Evolutionary conservation across 2,888 invertebrate species (phyloP).

Genomic region (Apamea crenata): DNA sequence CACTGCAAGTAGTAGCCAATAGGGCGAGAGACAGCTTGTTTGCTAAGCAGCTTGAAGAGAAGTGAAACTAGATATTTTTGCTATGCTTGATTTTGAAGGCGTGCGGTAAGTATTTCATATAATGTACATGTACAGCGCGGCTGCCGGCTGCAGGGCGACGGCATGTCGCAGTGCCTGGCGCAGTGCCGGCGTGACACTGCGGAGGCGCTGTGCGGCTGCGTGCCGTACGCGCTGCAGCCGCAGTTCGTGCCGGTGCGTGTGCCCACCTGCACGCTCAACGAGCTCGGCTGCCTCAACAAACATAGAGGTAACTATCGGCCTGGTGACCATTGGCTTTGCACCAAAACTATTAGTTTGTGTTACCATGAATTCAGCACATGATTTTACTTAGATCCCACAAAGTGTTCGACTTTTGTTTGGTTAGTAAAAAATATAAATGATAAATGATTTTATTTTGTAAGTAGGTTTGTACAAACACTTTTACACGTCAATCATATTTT

Average conservation of each 20-base stretch:
- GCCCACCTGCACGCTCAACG: constrained; percentile 48
- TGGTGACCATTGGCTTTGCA: not conserved
- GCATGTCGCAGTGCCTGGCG: constrained; percentile 89
- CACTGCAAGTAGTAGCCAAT: not conserved
- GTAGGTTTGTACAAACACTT: too few relatives aligned
- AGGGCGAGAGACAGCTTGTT: not conserved
- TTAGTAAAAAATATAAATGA: not conserved
- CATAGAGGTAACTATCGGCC: constrained; percentile 75
- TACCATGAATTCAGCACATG: not conserved
- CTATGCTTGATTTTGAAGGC: constrained; percentile 4
- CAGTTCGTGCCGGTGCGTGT: not conserved
- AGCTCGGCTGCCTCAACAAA: constrained; percentile 60
- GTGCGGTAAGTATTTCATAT: not conserved
- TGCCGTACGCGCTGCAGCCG: constrained; percentile 56
- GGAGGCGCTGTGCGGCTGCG: constrained; percentile 87
- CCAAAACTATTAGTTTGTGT: not conserved
- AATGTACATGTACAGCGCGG: constrained; percentile 41
- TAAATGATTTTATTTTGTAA: too few relatives aligned
- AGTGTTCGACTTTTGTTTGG: not conserved
- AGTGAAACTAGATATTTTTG: not conserved
- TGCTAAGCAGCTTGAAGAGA: not conserved
- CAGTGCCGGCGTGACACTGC: constrained; percentile 87
- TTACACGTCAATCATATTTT: too few relatives aligned
- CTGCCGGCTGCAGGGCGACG: constrained; percentile 66
- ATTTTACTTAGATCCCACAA: not conserved